Base-by-base conservation (phyloP, 2,797 vertebrate species). In the Poeciliopsis turneri region DNA sequence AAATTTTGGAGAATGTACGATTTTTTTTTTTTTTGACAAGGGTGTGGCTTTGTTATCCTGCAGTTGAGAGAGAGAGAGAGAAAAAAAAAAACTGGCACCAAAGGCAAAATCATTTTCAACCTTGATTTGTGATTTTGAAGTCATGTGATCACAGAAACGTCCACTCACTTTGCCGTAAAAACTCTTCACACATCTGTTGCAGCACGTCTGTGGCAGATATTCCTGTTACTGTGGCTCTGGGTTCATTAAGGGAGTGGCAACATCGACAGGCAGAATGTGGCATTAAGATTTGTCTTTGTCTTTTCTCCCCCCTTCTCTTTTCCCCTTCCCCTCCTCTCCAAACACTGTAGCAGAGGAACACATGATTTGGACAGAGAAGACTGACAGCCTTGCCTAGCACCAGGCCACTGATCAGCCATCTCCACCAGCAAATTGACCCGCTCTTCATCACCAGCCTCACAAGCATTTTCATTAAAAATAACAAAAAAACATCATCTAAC, bases 221-320 rank as follows among this genome's bases (percentile, higher is more conserved):
- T 87, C 74, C 59, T 86, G 87, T 88, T 89, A 82, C 87, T 79
- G 86, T 89, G 86, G 84, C 86, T 91, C 86, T 70, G 83, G 86
- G 90, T 93, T 91, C 92, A 93, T 93, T 91, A 92, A 93, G 92
- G 93, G 93, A 93, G 93, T 93, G 93, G 93, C 91, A 88, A 87
- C 92, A 92, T 92, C 81, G 88, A 90, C 84, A 92, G 90, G 86
- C 92, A 90, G 78, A 84, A 86, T 91, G 92, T 92, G 90, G 92
- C 88, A 92, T 93, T 92, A 92, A 93, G 90, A 92, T 92, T 91
- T 91, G 90, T 91, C 90, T 94, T 94, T 93, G 91, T 93, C 92
- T 91, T 90, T 89, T 84, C 61, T 18, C 77, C 49, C 47, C 80
- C 77, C 84, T 87, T 71, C 49, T 30, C 79, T 76, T 84, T 75